Percentiles rank a stretch among this genome's conserved stretches.
phyloP scores from a whole-genome alignment of 2,113 vertebrate genomes.

The Protobothrops flavoviridis region DNA sequence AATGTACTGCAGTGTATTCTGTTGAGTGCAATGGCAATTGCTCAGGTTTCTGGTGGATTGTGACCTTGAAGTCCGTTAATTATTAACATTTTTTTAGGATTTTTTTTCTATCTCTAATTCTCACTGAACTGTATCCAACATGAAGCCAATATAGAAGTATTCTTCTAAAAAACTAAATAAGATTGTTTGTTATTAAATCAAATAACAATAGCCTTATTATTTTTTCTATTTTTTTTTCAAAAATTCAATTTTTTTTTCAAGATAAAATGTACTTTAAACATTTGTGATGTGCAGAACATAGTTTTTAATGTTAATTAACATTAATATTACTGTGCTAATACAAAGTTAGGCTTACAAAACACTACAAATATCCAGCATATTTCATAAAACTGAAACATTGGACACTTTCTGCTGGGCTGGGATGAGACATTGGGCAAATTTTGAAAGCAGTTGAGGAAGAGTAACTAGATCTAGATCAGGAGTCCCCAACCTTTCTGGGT shows the following conservation, averaged over 20 bases:
- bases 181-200: neutral
- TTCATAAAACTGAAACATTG: neutral
- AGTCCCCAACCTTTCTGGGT: no score
- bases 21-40: neutral
- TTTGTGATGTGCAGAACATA: neutral
- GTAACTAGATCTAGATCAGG: neutral
- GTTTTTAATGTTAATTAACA: neutral
- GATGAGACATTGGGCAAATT: neutral
- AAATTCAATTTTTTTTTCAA: neutral
- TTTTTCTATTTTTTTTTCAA: no score
- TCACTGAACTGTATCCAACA: neutral
- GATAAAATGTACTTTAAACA: neutral
- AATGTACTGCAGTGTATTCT: neutral
- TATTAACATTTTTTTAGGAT: neutral
- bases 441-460: neutral
- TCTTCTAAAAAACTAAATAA: neutral
- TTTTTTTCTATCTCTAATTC: neutral
- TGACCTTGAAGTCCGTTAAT: neutral
- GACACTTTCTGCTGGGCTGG: neutral
- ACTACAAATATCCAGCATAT: neutral
- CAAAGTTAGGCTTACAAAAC: neutral
- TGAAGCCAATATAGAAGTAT: neutral
- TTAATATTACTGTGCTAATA: neutral
- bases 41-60: neutral
- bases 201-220: neutral